Base-by-base conservation (phyloP, 2,888 invertebrate species). In the Cotesia congregata region DNA sequence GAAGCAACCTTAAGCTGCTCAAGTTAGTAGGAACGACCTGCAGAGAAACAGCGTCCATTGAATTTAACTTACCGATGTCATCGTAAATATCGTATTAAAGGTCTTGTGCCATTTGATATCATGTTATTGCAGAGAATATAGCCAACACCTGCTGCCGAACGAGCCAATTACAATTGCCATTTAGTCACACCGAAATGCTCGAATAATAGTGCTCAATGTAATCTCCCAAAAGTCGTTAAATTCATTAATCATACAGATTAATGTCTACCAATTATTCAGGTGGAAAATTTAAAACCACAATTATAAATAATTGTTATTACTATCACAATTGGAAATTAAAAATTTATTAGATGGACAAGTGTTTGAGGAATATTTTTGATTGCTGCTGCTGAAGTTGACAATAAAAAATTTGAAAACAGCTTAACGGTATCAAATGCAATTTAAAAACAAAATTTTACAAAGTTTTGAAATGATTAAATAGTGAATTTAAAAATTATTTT, bases 1-100 rank as follows among this genome's bases (percentile, higher is more conserved):
- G 12, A 50, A 73, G 75, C 76, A 70, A 74, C 41, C 62, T 40
- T 7, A 61, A 40, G 75, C 77, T 77, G 40, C 50, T 76, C 30
- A 30, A 30, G 30, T 30, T 41, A 72, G 65, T 50, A 70, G 67
- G 80, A 39, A 50, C 40, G n/a, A 15, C 64, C 64, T 15, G 20
- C 17, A 69, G 72, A 74, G 72, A 70, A 60, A 39, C 67, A 72
- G 72, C 61, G 61, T 30, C 62, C 70, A 73, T 67, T 70, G 62
- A 40, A 67, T 72, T 61, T 64, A 72, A 74, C 74, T 78, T 75
- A 67, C 75, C 72, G 62, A 75, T 75, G 76, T 77, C 79, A 79
- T 84, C 87, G 88, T 88, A 88, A 88, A 88, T 88, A 88, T 87
- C 84, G 78, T 80, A 84, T 83, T 86, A 85, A 87, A 87, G 84